These are phyloP conservation scores for Marronus borbonicus DNA, from an alignment of 2,888 invertebrate species.

Conservation along the genomic window DNA sequence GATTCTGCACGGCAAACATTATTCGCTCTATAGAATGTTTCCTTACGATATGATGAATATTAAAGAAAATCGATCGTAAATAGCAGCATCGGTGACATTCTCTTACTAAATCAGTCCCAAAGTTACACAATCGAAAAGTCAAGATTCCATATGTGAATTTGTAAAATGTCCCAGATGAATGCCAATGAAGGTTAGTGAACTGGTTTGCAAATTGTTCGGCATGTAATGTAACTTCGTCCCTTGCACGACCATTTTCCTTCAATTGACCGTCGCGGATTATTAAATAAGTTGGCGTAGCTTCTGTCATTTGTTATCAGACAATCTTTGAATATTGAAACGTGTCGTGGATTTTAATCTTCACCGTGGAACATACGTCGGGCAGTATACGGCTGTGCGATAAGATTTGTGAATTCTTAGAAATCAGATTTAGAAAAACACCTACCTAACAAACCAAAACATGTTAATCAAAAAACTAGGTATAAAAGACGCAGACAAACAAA, in stretches of 20 bases:
- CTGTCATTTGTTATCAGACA: constrained; percentile 24
- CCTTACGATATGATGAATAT: constrained; percentile 44
- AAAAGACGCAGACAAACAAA: not conserved
- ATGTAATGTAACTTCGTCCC: constrained; percentile 25
- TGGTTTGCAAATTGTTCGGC: constrained; percentile 37
- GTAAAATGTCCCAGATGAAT: constrained; percentile 40
- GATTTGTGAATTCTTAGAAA: constrained; percentile 38
- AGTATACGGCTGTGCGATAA: constrained; percentile 8
- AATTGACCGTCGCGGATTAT: constrained; percentile 36
- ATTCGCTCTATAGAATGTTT: constrained; percentile 16
- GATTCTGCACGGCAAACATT: constrained; percentile 19
- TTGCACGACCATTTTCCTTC: constrained; percentile 28
- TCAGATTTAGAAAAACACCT: constrained; percentile 25
- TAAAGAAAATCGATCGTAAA: constrained; percentile 41
- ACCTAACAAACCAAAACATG: constrained; percentile 21
- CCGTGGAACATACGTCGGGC: constrained; percentile 9
- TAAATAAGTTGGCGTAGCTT: constrained; percentile 42
- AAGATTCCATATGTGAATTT: constrained; percentile 42
- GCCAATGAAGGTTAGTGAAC: constrained; percentile 47
- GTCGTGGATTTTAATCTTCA: constrained; percentile 36
- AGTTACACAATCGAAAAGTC: constrained; percentile 46
- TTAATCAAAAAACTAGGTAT: constrained; percentile 16
- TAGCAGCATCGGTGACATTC: constrained; percentile 36
- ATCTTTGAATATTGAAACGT: constrained; percentile 46
- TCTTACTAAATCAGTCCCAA: constrained; percentile 43